Evolutionary conservation across 2,797 vertebrate species (phyloP).

Genomic region (Podarcis siculus): DNA sequence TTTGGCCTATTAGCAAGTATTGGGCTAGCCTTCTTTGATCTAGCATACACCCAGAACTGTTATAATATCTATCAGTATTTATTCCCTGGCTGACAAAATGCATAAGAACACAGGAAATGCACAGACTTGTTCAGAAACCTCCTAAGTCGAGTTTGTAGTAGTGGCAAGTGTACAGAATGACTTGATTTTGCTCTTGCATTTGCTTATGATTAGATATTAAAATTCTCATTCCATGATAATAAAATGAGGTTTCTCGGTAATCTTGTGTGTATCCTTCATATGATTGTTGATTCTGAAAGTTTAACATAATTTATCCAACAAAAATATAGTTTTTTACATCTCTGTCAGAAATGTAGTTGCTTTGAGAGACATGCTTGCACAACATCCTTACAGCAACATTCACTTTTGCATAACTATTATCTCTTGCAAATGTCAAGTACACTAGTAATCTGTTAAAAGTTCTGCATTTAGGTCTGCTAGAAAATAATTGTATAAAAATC

Average conservation of each 20-base stretch:
- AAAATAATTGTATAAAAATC: conserved; percentile 60
- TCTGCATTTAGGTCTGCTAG: conserved; percentile 58
- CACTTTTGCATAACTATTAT: conserved; percentile 29
- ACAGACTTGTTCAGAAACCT: conserved; percentile 46
- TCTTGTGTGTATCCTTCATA: conserved; percentile 53
- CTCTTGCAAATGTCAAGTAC: conserved; percentile 44
- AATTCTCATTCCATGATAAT: conserved; percentile 48
- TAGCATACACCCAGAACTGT: conserved; percentile 53
- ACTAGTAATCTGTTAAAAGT: conserved; percentile 45
- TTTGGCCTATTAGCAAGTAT: conserved; percentile 59
- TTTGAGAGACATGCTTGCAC: conserved; percentile 57
- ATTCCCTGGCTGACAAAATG: conserved; percentile 64
- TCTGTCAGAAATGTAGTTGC: conserved; percentile 54
- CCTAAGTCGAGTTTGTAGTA: conserved; percentile 18
- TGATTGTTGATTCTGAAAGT: conserved; percentile 39
- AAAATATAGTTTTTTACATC: conserved; percentile 57
- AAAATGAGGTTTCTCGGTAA: conserved; percentile 62
- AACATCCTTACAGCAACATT: conserved; percentile 29
- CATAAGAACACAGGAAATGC: conserved; percentile 54
- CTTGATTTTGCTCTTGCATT: conserved; percentile 47
- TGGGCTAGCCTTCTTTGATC: conserved; percentile 59
- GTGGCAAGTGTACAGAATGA: conserved; percentile 55
- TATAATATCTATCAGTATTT: conserved; percentile 68
- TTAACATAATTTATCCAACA: conserved; percentile 33
- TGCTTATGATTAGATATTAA: conserved; percentile 58